These are phyloP conservation scores for Eulimnadia texana DNA, from an alignment of 1,140 invertebrate genomes.

Conservation along the genomic window DNA sequence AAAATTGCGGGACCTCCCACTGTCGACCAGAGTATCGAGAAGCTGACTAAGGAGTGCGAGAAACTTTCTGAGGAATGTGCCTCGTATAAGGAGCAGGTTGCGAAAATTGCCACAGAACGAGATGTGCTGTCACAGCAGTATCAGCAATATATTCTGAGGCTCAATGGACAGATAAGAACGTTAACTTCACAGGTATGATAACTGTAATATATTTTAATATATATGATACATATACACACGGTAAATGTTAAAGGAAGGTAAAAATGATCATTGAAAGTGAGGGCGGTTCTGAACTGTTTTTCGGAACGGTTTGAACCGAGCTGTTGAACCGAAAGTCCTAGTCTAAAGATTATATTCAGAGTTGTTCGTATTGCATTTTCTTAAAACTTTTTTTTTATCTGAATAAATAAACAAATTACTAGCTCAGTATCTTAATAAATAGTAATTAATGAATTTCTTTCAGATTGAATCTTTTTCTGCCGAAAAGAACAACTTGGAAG, in stretches of 20 bases:
- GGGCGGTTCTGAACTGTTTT: too few species aligned
- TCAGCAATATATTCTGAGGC: constrained; percentile 14
- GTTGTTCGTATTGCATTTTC: too few species aligned
- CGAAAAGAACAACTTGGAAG: constrained; percentile 1
- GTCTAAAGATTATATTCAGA: too few species aligned
- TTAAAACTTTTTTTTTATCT: too few species aligned
- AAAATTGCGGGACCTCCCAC: constrained; percentile 3
- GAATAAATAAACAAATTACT: neutral
- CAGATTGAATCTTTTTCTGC: neutral
- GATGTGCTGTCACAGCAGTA: constrained; percentile 14
- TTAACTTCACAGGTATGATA: constrained; percentile 5
- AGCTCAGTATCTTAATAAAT: neutral
- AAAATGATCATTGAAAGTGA: too few species aligned
- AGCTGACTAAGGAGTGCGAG: constrained; percentile 5
- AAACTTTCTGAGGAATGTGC: constrained; percentile 7
- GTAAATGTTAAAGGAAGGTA: neutral
- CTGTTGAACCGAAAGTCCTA: too few species aligned
- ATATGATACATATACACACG: neutral
- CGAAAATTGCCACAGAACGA: neutral
- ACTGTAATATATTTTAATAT: neutral
- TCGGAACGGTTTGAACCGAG: too few species aligned
- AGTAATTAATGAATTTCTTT: neutral
- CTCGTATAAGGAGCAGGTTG: constrained; percentile 5
- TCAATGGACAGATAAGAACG: constrained; percentile 9
- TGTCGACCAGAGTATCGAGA: constrained; percentile 8